A percentile compares a stretch with the other conserved stretches of the same genome.
Conservation (phyloP, 2,888 invertebrate species). For the Amphipoea oculea region DNA sequence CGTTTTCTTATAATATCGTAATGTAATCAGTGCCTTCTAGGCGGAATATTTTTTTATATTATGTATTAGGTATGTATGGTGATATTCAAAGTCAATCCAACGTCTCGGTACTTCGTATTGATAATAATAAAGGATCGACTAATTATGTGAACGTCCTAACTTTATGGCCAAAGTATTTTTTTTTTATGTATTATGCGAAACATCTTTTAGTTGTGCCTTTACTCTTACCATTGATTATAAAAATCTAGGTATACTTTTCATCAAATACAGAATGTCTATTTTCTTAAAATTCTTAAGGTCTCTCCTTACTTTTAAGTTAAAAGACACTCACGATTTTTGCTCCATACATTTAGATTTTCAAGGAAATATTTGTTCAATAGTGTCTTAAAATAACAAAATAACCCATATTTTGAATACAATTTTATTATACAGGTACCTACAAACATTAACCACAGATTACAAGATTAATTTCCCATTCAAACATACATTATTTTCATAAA, state of each 20-base stretch:
- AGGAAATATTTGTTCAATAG: conserved; percentile 69
- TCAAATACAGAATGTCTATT: neutral
- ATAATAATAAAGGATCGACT: conserved; percentile 78
- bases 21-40: conserved; percentile 41
- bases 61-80: conserved; percentile 70
- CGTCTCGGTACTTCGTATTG: conserved; percentile 75
- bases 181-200: conserved; percentile 28
- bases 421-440: conserved; percentile 79
- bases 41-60: conserved; percentile 60
- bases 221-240: neutral
- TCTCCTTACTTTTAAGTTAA: neutral
- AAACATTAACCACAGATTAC: conserved; percentile 78
- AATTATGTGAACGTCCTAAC: conserved; percentile 74
- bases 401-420: conserved; percentile 74
- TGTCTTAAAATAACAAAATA: conserved; percentile 82
- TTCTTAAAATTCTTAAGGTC: neutral
- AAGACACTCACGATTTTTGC: conserved; percentile 26
- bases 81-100: conserved; percentile 89
- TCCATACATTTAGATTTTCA: conserved; percentile 46
- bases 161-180: conserved; percentile 71
- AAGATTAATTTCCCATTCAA: conserved; percentile 73
- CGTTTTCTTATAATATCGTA: neutral
- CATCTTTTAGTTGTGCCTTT: conserved; percentile 22
- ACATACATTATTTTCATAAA: conserved; percentile 72
- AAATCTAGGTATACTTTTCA: neutral